These are phyloP conservation scores for Garra rufa DNA, from an alignment of 2,113 vertebrate species.

Conservation along the genomic window DNA sequence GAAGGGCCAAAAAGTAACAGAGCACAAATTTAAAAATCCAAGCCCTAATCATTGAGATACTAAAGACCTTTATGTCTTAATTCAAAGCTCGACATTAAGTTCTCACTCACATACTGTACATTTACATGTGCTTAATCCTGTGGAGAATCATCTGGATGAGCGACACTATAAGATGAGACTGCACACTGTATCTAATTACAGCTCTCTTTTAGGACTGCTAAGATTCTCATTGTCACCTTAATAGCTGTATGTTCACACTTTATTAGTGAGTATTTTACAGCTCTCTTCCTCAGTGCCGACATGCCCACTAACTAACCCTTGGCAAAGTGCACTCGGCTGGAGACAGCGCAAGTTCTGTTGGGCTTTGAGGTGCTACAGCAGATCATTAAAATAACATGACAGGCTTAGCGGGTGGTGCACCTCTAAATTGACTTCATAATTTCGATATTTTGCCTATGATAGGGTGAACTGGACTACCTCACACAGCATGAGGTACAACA, in stretches of 20 bases:
- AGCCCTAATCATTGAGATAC: background rate
- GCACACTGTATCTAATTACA: slow-evolving; percentile 57
- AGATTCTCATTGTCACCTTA: slow-evolving; percentile 66
- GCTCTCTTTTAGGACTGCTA: slow-evolving; percentile 61
- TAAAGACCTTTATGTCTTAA: background rate
- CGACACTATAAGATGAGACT: slow-evolving; percentile 48
- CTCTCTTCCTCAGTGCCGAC: slow-evolving; percentile 49
- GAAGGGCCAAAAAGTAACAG: background rate
- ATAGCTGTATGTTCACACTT: slow-evolving; percentile 62
- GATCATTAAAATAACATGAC: slow-evolving; percentile 60
- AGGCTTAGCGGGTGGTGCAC: slow-evolving; percentile 54
- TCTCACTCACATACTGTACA: slow-evolving; percentile 35
- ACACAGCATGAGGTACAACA: slow-evolving; percentile 51
- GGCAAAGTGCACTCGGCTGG: slow-evolving; percentile 47
- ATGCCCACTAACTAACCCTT: slow-evolving; percentile 59
- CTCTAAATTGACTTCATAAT: slow-evolving; percentile 57
- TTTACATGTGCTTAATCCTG: slow-evolving; percentile 51
- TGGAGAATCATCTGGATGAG: slow-evolving; percentile 49
- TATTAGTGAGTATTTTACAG: slow-evolving; percentile 64
- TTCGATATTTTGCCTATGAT: slow-evolving; percentile 50
- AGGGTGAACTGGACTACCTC: slow-evolving; percentile 49
- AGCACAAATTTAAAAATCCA: background rate
- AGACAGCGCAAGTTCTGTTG: slow-evolving; percentile 53
- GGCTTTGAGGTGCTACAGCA: slow-evolving; percentile 61
- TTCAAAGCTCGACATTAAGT: slow-evolving; percentile 2